Percentiles rank a stretch among this genome's conserved stretches.
Conservation (phyloP, 2,888 invertebrate species). For the Andrena bucephala region DNA sequence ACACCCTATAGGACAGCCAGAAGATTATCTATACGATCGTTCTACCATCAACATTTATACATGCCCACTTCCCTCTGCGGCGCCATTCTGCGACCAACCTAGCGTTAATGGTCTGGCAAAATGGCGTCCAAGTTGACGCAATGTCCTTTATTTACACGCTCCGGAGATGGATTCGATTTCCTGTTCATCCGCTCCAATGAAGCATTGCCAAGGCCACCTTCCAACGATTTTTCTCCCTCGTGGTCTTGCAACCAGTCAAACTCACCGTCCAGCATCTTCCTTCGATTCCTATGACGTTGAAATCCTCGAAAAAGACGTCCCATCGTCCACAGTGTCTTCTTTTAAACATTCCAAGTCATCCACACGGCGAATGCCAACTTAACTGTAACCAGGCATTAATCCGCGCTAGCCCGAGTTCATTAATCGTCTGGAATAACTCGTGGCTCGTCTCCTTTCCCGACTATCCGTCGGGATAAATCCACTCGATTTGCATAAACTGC, state of each 20-base stretch:
- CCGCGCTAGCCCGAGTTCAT: slow-evolving; percentile 1
- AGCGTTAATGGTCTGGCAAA: slow-evolving; percentile 26
- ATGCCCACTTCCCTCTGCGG: background rate
- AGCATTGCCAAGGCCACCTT: slow-evolving; percentile 61
- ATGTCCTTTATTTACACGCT: slow-evolving; percentile 48
- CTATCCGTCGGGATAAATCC: slow-evolving; percentile 29
- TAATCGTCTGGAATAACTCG: background rate
- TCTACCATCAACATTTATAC: background rate
- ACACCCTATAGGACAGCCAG: background rate
- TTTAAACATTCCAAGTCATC: too few species aligned
- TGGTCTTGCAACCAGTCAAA: slow-evolving; percentile 24
- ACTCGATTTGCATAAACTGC: slow-evolving; percentile 31
- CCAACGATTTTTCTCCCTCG: slow-evolving; percentile 40
- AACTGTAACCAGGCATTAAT: slow-evolving; percentile 26
- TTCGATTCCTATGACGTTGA: too few species aligned
- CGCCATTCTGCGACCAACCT: slow-evolving; percentile 26
- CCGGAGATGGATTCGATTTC: slow-evolving; percentile 56
- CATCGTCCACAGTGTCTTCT: too few species aligned
- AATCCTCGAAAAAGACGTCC: too few species aligned
- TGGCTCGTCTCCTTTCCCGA: background rate
- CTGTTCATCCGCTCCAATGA: slow-evolving; percentile 62
- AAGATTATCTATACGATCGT: background rate
- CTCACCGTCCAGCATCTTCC: background rate
- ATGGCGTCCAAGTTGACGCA: slow-evolving; percentile 23
- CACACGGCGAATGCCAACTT: background rate